Base-by-base conservation (phyloP, 1,140 invertebrate species). In the Drosophila ohnishii region DNA sequence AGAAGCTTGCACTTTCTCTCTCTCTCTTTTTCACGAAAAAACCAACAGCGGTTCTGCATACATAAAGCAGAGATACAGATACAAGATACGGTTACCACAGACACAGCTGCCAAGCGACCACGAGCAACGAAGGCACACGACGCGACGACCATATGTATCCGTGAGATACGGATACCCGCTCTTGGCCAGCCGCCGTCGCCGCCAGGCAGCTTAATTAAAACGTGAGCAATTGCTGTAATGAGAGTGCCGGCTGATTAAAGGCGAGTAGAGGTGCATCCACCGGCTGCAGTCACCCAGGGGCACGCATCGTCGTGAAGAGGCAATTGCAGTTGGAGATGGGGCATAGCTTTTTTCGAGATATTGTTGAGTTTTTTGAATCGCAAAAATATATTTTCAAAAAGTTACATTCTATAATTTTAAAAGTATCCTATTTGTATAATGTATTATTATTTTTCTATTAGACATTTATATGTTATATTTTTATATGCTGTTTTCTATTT, bases 201-300 rank as follows among this genome's bases (percentile, higher is more conserved):
- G 19, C 28, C 39, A 65, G 50, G 35, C 39, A 44, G 63, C 53
- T 77, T 78, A 74, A 85, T 85, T 80, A 77, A 85, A 85, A 64
- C 64, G 81, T 85, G 73, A 75, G 81, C 81, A 70, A 70, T 80
- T 70, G 64, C 25, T 19, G n/a, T 78, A 80, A 78, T 78, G 73
- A 80, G 60, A 48, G 67, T 48, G 56, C 62, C 51, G 69, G 30
- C 32, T 74, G 77, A 80, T 85, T 78, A 64, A 60, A 77, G 47
- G n/a, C 60, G 45, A 35, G 25, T 42, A 56, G 40, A 56, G 40
- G 40, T 40, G 37, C 58, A 44, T 40, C 57, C 57, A 57, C 34
- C 35, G 34, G 10, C 34, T n/a, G 28, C 28, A 30, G 25, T 16
- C 42, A 37, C 56, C 50, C 28, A 22, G 57, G 11, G 53, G 56